A percentile compares a stretch with the other conserved stretches of the same genome.
Evolutionary conservation across 2,113 vertebrate genomes (phyloP).

Genomic region (Pomatostomus ruficeps): DNA sequence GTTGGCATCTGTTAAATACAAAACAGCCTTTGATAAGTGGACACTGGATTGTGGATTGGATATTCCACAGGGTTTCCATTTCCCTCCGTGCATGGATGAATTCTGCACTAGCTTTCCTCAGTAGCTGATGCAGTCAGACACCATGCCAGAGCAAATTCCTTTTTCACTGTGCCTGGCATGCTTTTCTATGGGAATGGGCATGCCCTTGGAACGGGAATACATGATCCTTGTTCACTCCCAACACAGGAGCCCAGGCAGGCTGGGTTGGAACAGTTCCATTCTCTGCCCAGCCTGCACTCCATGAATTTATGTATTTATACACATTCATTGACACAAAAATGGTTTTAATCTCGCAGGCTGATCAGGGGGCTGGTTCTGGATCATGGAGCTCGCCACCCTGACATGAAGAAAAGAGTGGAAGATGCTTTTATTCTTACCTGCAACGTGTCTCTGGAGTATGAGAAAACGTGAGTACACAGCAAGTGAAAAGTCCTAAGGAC

Average conservation of each 20-base stretch:
- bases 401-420: constrained; percentile 97
- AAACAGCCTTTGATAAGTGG: background rate
- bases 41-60: background rate
- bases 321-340: background rate
- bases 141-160: constrained; percentile 57
- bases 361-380: constrained; percentile 94
- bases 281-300: background rate
- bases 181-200: background rate
- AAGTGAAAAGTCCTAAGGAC: background rate
- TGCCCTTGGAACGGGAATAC: constrained; percentile 15
- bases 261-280: background rate
- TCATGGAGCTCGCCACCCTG: constrained; percentile 93
- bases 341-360: constrained; percentile 47
- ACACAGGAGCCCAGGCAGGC: accelerated
- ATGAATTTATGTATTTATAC: accelerated
- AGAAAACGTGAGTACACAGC: constrained; percentile 83
- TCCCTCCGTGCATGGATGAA: constrained; percentile 37
- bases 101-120: constrained; percentile 60
- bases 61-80: background rate
- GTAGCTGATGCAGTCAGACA: constrained; percentile 66
- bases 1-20: background rate
- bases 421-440: constrained; percentile 91
- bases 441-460: constrained; percentile 94
- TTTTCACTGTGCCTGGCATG: background rate
- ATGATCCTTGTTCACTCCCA: background rate